phyloP scores from a whole-genome alignment of 64 coral and sea anemone genomes.

The Stichodactyla mertensii region DNA sequence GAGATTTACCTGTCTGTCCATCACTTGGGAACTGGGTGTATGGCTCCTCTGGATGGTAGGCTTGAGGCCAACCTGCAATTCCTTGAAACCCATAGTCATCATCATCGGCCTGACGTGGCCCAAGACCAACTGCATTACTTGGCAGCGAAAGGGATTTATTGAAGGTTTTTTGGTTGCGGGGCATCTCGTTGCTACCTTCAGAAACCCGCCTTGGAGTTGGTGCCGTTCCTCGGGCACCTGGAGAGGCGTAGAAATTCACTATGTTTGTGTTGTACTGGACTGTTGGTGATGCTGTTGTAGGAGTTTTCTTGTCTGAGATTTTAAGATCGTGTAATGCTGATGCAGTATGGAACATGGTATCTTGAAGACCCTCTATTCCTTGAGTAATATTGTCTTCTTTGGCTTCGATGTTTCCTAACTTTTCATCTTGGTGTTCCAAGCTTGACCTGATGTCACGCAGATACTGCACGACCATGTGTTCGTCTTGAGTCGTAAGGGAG shows the following conservation, averaged over 20 bases:
- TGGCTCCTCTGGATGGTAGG: too few relatives aligned
- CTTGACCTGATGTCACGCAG: neutral
- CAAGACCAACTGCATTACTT: neutral
- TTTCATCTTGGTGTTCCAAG: neutral
- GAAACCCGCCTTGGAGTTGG: neutral
- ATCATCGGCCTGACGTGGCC: neutral
- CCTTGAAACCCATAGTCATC: too few relatives aligned
- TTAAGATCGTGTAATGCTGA: neutral
- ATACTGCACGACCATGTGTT: neutral
- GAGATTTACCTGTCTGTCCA: too few relatives aligned
- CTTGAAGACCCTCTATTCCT: neutral
- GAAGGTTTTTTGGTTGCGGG: neutral
- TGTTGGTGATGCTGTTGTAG: neutral
- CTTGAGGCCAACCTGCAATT: too few relatives aligned
- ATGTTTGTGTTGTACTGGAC: neutral
- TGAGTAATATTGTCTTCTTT: neutral
- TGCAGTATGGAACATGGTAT: neutral
- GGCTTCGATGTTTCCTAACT: neutral
- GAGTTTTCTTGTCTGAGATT: neutral
- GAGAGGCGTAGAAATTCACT: too few relatives aligned
- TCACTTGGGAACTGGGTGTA: too few relatives aligned
- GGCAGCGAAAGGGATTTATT: neutral
- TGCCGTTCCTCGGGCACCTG: neutral
- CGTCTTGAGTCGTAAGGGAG: neutral
- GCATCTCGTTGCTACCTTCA: neutral